These are phyloP conservation scores for Serilophus lunatus DNA, from an alignment of 2,113 vertebrate species.

Conservation along the genomic window DNA sequence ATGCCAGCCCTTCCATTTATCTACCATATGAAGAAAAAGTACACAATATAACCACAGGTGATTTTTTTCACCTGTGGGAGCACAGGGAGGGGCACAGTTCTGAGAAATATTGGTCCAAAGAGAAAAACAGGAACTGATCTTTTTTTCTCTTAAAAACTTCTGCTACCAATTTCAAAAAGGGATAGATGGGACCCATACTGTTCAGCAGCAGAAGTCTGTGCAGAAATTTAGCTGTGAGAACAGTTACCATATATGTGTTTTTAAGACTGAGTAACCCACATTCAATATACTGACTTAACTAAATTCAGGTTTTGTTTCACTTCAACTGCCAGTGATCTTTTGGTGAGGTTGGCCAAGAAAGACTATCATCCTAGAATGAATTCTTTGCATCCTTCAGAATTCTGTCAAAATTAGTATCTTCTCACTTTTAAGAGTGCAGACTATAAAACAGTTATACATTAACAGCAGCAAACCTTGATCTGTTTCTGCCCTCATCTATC, in stretches of 20 bases:
- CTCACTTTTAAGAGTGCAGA: not conserved
- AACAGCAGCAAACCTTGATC: not conserved
- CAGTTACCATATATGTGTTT: not conserved
- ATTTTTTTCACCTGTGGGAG: not conserved
- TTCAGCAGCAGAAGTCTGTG: not conserved
- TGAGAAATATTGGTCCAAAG: not conserved
- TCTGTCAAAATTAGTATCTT: not conserved
- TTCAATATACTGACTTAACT: not conserved
- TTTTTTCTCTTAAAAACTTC: not conserved
- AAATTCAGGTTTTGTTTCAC: not conserved
- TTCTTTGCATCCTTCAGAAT: not conserved
- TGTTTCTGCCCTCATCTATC: not conserved
- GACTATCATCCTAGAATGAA: rapidly evolving
- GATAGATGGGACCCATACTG: not conserved
- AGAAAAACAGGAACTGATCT: not conserved
- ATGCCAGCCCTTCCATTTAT: not conserved
- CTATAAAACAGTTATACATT: not conserved
- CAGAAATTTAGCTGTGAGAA: not conserved
- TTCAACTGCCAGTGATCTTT: not conserved
- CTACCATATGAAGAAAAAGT: not conserved
- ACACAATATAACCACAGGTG: not conserved
- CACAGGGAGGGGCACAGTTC: not conserved
- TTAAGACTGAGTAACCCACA: not conserved
- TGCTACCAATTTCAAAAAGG: not conserved
- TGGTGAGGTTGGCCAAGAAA: not conserved